Base-by-base conservation (phyloP, 2,113 vertebrate genomes). In the Ascaphus truei region DNA sequence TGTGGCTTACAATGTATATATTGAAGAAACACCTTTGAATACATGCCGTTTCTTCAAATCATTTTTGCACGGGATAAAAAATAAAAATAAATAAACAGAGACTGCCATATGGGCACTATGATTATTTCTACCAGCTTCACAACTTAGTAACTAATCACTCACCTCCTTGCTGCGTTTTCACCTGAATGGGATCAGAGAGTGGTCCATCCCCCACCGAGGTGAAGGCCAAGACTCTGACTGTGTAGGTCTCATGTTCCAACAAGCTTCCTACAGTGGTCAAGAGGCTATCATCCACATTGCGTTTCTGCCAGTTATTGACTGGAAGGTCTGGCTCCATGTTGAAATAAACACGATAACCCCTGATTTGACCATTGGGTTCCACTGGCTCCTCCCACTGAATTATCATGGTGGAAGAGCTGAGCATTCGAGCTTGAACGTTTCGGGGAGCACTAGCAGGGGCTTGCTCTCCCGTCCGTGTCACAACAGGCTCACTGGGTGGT, bases 111-210 rank as follows among this genome's bases (percentile, higher is more conserved):
- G 25, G 1, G 2, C 13, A 23, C 3, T 23, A n/a, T n/a, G n/a
- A n/a, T n/a, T n/a, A n/a, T n/a, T 34, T 34, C 33, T 8, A 34
- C 33, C 7, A 8, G 1, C 33, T 8, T 8, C 33, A 34, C 7
- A 6, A n/a, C n/a, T n/a, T n/a, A n/a, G n/a, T n/a, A n/a, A n/a
- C n/a, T n/a, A n/a, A 63, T 1, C 0, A 22, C 89, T 89, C 76
- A 99, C 97, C 97, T 93, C 96, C 96, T 75, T 94, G 94, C 71
- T 96, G 90, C 0, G 96, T 96, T 87, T 98, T 99, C 37, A 99
- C 95, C 73, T 98, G 95, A 81, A 98, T 95, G 60, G 95, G 93
- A 71, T 96, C 93, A 0, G 97, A 98, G 34, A 98, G 95, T 0
- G 97, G 97, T 58, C 97, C 97, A 0, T 99, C 97, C 1, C 97